A percentile compares a stretch with the other conserved stretches of the same genome.
phyloP scores from a whole-genome alignment of 2,113 vertebrate species.

The Gyps fulvus region DNA sequence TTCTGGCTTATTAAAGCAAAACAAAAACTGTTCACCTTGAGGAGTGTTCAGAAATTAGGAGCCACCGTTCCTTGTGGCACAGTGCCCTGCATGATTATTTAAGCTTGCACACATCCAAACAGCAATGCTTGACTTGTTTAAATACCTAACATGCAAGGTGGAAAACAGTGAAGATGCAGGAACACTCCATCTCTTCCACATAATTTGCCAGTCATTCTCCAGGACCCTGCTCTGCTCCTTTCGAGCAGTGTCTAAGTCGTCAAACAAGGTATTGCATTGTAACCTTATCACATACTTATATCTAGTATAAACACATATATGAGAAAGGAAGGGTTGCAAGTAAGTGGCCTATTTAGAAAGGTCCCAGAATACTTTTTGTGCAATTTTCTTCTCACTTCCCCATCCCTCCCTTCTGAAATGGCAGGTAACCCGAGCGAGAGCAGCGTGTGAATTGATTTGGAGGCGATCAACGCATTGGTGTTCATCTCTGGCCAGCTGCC shows the following conservation, averaged over 20 bases:
- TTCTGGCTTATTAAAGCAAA: constrained; percentile 47
- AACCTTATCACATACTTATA: constrained; percentile 1
- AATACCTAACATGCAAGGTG: neutral
- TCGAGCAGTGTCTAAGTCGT: neutral
- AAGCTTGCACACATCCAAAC: neutral
- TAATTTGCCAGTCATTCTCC: neutral
- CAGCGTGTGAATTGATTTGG: constrained; percentile 77
- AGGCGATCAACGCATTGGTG: constrained; percentile 67
- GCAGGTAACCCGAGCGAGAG: constrained; percentile 71
- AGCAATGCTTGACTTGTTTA: neutral
- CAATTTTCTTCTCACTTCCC: constrained; percentile 74
- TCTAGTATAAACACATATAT: neutral
- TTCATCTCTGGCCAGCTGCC: constrained; percentile 66
- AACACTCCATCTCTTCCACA: neutral
- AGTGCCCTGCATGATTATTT: neutral
- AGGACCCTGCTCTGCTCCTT: neutral
- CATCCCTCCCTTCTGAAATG: constrained; percentile 62
- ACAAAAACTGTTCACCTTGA: constrained; percentile 22
- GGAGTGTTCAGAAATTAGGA: constrained; percentile 10
- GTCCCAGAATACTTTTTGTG: constrained; percentile 51
- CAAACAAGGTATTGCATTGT: neutral
- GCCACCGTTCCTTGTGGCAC: neutral
- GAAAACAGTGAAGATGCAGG: neutral
- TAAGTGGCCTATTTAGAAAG: constrained; percentile 41
- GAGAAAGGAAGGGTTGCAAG: neutral